Conservation (phyloP, 1,140 invertebrate genomes). For the Maconellicoccus hirsutus region DNA sequence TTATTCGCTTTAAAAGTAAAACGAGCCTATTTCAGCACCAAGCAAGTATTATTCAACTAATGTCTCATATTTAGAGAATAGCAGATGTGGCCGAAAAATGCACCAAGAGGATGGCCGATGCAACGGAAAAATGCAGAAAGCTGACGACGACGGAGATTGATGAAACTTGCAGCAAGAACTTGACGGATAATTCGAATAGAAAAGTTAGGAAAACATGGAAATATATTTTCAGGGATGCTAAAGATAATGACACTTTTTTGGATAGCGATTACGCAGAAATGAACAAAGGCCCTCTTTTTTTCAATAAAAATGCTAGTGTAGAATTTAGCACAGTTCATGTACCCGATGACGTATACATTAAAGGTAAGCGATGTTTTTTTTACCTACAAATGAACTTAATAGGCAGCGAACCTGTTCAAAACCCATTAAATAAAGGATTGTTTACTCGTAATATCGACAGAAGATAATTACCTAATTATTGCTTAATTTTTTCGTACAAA, state of each 20-base stretch:
- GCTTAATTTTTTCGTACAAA: too few relatives aligned
- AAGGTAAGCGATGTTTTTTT: constrained; percentile 60
- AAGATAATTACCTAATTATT: too few relatives aligned
- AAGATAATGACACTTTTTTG: neutral
- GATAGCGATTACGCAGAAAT: constrained; percentile 21
- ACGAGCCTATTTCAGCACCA: neutral
- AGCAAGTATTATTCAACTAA: neutral
- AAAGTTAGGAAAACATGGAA: too few relatives aligned
- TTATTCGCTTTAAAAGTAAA: neutral
- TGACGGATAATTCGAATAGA: too few relatives aligned
- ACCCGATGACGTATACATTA: constrained; percentile 87
- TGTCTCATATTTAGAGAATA: constrained; percentile 17
- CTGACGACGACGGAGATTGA: neutral
- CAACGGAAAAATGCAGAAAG: too few relatives aligned
- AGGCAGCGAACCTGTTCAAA: too few relatives aligned
- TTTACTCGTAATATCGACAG: too few relatives aligned
- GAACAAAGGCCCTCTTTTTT: constrained; percentile 61
- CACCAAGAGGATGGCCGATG: constrained; percentile 26
- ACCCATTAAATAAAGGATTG: too few relatives aligned
- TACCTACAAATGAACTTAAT: too few relatives aligned
- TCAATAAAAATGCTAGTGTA: constrained; percentile 65
- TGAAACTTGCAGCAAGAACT: too few relatives aligned
- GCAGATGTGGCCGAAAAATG: constrained; percentile 18
- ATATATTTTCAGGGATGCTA: neutral
- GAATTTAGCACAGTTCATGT: constrained; percentile 84